Percentiles rank a stretch among this genome's conserved stretches.
Evolutionary conservation across 2,888 invertebrate species (phyloP).

Genomic region (Ophioninae sp.): DNA sequence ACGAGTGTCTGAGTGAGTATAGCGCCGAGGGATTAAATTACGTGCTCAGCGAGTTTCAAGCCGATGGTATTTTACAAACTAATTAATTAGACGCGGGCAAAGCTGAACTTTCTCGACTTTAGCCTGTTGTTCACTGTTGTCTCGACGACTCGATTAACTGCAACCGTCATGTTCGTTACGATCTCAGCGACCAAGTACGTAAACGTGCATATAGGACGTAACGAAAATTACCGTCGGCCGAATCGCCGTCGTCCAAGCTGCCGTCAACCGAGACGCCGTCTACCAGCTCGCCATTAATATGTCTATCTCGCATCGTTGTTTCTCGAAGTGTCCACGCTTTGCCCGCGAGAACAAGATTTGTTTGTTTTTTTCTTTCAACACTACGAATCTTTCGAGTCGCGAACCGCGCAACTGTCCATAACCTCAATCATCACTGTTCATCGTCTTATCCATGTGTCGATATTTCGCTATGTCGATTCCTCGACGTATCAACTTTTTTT

Average conservation of each 20-base stretch:
- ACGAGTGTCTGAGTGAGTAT: constrained; percentile 33
- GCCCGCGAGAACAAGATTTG: constrained; percentile 35
- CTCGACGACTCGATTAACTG: no score
- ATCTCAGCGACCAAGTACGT: no score
- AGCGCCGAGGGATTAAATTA: constrained; percentile 32
- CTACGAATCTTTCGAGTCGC: constrained; percentile 79
- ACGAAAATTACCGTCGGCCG: no score
- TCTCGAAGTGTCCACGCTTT: constrained; percentile 28
- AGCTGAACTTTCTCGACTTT: constrained; percentile 36
- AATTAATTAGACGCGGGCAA: constrained; percentile 51
- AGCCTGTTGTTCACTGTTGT: no score
- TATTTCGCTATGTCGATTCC: constrained; percentile 2
- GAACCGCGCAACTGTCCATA: constrained; percentile 57
- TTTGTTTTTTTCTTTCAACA: constrained; percentile 62
- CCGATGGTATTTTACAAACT: constrained; percentile 50
- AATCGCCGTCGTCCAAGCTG: no score
- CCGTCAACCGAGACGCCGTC: no score
- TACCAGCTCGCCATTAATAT: no score
- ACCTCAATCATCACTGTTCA: constrained; percentile 39
- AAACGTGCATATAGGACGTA: no score
- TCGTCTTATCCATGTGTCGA: constrained; percentile 22
- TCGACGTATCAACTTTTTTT: constrained; percentile 1
- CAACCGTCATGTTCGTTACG: no score
- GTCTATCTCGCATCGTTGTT: neutral
- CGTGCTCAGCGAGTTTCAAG: constrained; percentile 58